Evolutionary conservation across 2,113 vertebrate species (phyloP).

Genomic region (Ciconia maguari): DNA sequence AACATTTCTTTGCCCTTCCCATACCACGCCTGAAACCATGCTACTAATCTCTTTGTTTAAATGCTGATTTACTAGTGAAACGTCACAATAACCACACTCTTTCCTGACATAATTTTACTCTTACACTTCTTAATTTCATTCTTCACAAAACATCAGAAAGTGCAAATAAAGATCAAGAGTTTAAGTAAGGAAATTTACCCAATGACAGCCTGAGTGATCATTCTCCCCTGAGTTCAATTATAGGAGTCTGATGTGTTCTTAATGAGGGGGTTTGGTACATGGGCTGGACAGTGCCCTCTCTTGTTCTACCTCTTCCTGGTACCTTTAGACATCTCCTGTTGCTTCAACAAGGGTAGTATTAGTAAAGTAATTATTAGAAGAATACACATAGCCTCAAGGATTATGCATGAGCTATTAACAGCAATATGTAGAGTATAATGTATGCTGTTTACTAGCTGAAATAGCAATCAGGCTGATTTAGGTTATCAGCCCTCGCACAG

Average conservation of each 20-base stretch:
- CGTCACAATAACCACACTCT: background rate
- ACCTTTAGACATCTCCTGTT: background rate
- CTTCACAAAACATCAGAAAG: background rate
- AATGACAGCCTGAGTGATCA: background rate
- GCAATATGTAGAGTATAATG: background rate
- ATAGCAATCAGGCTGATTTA: constrained; percentile 14
- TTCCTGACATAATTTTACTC: background rate
- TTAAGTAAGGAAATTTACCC: background rate
- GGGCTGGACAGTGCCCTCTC: background rate
- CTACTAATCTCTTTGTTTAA: accelerated
- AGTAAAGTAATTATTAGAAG: constrained; percentile 41
- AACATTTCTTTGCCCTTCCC: background rate
- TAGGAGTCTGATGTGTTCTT: background rate
- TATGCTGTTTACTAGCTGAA: background rate
- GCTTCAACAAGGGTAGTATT: background rate
- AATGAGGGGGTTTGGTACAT: background rate
- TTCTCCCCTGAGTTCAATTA: background rate
- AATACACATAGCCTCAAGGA: background rate
- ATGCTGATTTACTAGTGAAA: background rate
- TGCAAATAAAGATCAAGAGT: background rate
- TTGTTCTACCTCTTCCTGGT: background rate
- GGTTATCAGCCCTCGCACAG: background rate
- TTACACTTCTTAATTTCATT: background rate
- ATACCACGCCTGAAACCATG: accelerated
- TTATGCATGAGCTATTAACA: background rate